Percentiles rank a stretch among this genome's conserved stretches.
phyloP scores from a whole-genome alignment of 2,113 vertebrate genomes.

The Pedetes capensis region DNA sequence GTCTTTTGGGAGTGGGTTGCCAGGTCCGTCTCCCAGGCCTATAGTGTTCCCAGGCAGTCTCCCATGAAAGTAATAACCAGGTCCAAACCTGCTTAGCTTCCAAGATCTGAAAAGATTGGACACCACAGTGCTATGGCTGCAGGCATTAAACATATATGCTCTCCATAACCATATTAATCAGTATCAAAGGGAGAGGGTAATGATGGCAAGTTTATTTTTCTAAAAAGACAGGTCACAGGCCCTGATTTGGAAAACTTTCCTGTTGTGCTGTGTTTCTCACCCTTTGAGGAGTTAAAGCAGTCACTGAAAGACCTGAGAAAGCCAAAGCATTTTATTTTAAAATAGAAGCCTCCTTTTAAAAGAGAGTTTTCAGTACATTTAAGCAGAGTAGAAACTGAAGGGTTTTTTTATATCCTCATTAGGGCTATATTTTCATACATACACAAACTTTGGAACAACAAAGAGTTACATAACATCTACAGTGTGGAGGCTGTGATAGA shows the following conservation, averaged over 20 bases:
- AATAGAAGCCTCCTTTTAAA: not conserved
- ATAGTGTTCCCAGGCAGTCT: no score
- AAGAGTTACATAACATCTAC: constrained; percentile 39
- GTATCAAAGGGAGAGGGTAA: not conserved
- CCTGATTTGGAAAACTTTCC: not conserved
- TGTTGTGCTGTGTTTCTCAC: not conserved
- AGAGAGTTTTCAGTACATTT: constrained; percentile 40
- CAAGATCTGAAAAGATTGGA: no score
- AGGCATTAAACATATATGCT: no score
- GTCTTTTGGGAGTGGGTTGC: no score
- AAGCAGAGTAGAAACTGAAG: constrained; percentile 5
- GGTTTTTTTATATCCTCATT: not conserved
- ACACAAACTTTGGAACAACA: constrained; percentile 10
- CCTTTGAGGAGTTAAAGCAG: not conserved
- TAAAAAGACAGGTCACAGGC: not conserved
- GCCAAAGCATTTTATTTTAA: not conserved
- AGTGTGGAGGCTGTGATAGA: constrained; percentile 54
- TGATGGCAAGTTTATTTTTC: not conserved
- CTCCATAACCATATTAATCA: not conserved
- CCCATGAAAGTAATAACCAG: no score
- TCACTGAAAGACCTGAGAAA: not conserved
- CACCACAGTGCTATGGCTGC: no score
- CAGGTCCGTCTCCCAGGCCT: no score
- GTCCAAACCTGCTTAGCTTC: no score
- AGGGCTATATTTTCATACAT: constrained; percentile 52